Conservation (phyloP, 2,888 invertebrate genomes). For the Cerastoderma edule region DNA sequence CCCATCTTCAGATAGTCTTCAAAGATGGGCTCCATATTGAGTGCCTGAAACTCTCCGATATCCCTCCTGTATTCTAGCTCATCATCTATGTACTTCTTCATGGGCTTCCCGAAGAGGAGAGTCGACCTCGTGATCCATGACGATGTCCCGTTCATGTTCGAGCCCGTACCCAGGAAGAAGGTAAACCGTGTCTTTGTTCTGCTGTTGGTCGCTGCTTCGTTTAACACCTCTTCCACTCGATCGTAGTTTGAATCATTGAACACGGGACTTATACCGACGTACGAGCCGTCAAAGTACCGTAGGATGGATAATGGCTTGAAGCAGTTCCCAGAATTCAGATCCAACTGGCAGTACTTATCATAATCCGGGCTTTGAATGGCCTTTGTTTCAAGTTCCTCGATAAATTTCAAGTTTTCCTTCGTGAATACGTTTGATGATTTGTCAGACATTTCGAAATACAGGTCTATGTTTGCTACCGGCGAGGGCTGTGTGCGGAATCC, state of each 20-base stretch:
- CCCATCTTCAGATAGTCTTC: constrained; percentile 18
- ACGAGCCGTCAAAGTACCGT: constrained; percentile 73
- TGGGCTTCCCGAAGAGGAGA: constrained; percentile 65
- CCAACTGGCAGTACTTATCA: constrained; percentile 46
- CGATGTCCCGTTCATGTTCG: constrained; percentile 44
- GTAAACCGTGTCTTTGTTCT: constrained; percentile 57
- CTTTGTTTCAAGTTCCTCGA: constrained; percentile 65
- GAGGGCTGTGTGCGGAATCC: constrained; percentile 34
- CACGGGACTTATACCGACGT: constrained; percentile 43
- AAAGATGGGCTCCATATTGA: constrained; percentile 48
- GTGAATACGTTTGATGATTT: constrained; percentile 76
- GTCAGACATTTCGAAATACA: constrained; percentile 63
- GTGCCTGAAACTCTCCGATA: constrained; percentile 37
- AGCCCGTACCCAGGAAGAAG: constrained; percentile 63
- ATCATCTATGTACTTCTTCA: constrained; percentile 43
- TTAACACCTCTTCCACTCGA: constrained; percentile 64
- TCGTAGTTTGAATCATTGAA: constrained; percentile 71
- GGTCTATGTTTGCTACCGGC: constrained; percentile 52
- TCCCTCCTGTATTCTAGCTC: constrained; percentile 41
- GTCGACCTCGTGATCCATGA: constrained; percentile 59
- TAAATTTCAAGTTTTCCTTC: constrained; percentile 59
- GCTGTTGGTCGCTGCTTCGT: constrained; percentile 62
- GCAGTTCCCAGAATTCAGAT: constrained; percentile 39
- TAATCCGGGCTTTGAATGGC: constrained; percentile 48
- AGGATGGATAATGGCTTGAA: constrained; percentile 63